Evolutionary conservation across 1,140 invertebrate species (phyloP), one percentile per base, ranked within the genome.

Genomic region (Coptotermes formosanus): DNA sequence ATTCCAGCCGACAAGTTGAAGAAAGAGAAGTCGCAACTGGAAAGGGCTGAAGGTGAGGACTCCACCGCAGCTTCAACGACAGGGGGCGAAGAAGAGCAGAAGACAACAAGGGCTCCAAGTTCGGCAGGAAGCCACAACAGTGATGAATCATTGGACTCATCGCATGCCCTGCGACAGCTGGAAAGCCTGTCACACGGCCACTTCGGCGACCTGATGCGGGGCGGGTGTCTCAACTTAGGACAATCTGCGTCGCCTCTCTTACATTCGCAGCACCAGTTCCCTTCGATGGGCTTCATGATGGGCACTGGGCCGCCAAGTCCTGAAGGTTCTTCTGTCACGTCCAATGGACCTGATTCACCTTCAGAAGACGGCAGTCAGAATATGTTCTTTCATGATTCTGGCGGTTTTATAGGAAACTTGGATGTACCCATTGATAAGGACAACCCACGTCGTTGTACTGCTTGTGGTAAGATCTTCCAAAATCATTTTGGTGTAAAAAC

Each of bases 401-500:
- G 95, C 3, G 93, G 94, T 86, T 95, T 95, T 88, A 93, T 95
- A 86, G 94, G 93, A 87, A 95, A 94, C 4, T 93, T 94, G 87
- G 96, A 97, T 88, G 95, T 98, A 30, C 97, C 97, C 12, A 93
- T 98, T 30, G 97, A 97, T 90, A 95, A 94, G 89, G 94, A 95
- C 87, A 96, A 97, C 90, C 96, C 97, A 0, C 92, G 96, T 8
- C 94, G 96, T 88, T 99, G 98, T 91, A 95, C 96, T 6, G 96
- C 96, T 25, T 99, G 98, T 90, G 97, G 96, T 21, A 98, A 98
- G 91, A 94, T 97, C 88, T 99, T 99, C 91, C 97, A 97, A 90
- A 99, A 98, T 89, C 96, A 97, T 89, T 99, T 98, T 89, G 96
- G 96, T n/a, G 95, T 98, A 1, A 98, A 98, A 91, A 97, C 96